Percentiles rank a stretch among this genome's conserved stretches.
Conservation (phyloP, 2,113 vertebrate genomes). For the Ciconia boyciana region DNA sequence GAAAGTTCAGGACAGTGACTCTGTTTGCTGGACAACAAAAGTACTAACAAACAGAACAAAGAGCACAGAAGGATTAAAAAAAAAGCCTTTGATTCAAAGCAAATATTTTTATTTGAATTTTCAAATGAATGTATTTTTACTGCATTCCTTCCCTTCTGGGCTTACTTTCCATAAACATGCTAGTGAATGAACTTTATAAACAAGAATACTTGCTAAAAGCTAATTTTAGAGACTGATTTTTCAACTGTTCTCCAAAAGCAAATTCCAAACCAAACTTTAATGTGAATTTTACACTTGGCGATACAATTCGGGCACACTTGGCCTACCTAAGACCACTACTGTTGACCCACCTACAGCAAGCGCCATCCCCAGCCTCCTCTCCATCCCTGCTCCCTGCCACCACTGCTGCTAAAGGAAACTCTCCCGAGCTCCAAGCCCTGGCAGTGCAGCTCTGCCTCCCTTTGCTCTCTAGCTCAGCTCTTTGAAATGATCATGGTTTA, state of each 20-base stretch:
- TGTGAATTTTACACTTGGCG: neutral
- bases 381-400: neutral
- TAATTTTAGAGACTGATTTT: slow-evolving; percentile 52
- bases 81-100: slow-evolving; percentile 52
- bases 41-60: slow-evolving; percentile 20
- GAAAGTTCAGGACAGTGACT: neutral
- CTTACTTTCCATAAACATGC: slow-evolving; percentile 59
- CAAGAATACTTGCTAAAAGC: slow-evolving; percentile 49
- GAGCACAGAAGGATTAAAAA: neutral
- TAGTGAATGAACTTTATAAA: slow-evolving; percentile 58
- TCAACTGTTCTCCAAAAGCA: slow-evolving; percentile 16
- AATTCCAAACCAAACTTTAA: slow-evolving; percentile 33
- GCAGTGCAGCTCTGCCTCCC: neutral
- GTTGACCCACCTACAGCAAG: neutral
- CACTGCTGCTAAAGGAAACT: neutral
- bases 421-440: neutral
- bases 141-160: slow-evolving; percentile 54
- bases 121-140: slow-evolving; percentile 57
- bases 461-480: neutral
- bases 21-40: slow-evolving; percentile 8
- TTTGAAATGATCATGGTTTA: neutral
- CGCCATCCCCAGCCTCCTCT: neutral
- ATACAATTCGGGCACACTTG: neutral
- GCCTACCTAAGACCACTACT: neutral
- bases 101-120: slow-evolving; percentile 66